Base-by-base conservation (phyloP, 2,113 vertebrate species). In the Epinephelus moara region DNA sequence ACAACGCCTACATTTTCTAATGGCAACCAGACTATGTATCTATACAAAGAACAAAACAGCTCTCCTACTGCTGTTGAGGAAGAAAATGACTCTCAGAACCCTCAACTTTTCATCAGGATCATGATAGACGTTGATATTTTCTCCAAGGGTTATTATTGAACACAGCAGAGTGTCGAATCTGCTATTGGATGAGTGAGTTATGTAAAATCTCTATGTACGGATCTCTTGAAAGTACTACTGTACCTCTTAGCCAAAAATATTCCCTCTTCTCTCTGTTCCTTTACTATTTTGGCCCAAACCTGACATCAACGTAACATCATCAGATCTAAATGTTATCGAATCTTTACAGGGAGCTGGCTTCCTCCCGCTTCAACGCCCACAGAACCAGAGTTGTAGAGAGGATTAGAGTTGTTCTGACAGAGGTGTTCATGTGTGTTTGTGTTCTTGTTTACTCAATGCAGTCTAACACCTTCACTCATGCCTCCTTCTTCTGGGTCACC, bases 401-500 rank as follows among this genome's bases (percentile, higher is more conserved):
- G 50, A 81, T 23, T 8, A 4, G 56, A 84, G 59, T 64, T 25
- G 1, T 70, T 60, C 70, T 78, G 84, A 87, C 80, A 70, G 62
- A 53, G 11, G 61, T 67, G 80, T 81, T 66, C 42, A 61, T 55
- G 52, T 80, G 73, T 78, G 56, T 69, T 52, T 67, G 33, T 70
- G 2, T 81, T 57, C n/a, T 42, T 85, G 80, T 84, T 89, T 75
- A 63, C 75, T n/a, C 33, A 57, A 47, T 19, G 52, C 73, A 55
- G 19, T 55, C 75, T 82, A 84, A 85, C 89, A 85, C 87, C 89
- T 85, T 69, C 64, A 72, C 74, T 81, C 81, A 40, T 49, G 45
- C 68, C 83, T 64, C 55, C 85, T 85, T 37, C 70, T 89, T 89
- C 76, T 79, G 90, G 91, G 78, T 90, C 86, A 63, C 25, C 67